Evolutionary conservation across 1,140 invertebrate genomes (phyloP), one percentile per base, ranked within the genome.

Genomic region (Lethocerus indicus): DNA sequence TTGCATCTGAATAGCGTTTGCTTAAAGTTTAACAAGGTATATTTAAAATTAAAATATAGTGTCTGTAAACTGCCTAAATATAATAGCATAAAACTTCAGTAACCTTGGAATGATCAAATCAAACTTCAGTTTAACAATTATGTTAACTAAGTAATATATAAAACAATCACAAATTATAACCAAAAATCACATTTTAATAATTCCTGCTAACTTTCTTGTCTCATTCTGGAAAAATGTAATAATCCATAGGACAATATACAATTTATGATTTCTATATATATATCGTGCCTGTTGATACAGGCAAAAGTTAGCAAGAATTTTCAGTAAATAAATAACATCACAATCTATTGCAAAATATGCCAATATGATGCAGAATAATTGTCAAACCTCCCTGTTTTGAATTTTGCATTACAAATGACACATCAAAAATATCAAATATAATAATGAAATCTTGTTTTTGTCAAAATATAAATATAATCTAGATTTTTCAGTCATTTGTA

Each of bases 401-500:
- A 51, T 51, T 51, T 51, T 46, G 43, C 42, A 51, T 50, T 51
- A 51, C 50, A 51, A 51, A 51, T 51, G 50, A 51, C 50, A 47
- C 46, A 37, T 43, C 49, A 43, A 50, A 50, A 50, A 50, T 50
- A 50, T 51, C 46, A 45, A 51, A 51, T 47, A 44, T 51, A 51
- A 44, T 47, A 51, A 50, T 50, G 39, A 41, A 35, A 43, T 49
- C 41, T 49, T 47, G 35, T 44, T 51, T 51, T 51, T 37, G 40
- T 51, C 29, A 51, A 51, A 51, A 51, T 51, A 51, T 51, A 51
- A 49, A 50, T 50, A 50, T 50, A 51, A 51, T 51, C 50, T 51
- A 51, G 50, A 51, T 51, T 51, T 51, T 46, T 51, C 50, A 51
- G 49, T 51, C 49, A 51, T 51, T 51, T 51, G 50, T 51, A 51